Percentiles rank a stretch among this genome's conserved stretches.
Evolutionary conservation across 2,797 vertebrate genomes (phyloP).

Genomic region (Myripristis murdjan): DNA sequence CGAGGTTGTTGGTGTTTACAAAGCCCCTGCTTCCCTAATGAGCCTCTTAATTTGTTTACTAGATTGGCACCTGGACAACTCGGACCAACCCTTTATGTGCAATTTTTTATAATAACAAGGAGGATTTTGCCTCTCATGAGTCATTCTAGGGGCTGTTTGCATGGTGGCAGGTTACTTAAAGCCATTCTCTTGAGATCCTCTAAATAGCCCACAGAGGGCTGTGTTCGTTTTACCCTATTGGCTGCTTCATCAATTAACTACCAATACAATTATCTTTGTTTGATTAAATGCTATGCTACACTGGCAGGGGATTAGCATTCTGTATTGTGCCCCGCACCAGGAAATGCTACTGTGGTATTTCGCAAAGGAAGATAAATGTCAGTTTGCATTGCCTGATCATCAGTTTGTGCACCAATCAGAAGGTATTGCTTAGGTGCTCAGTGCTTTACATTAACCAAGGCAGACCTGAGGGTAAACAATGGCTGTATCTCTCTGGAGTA

Average conservation of each 20-base stretch:
- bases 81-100: constrained; percentile 61
- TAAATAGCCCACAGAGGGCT: constrained; percentile 70
- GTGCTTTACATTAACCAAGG: constrained; percentile 11
- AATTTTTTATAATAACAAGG: constrained; percentile 74
- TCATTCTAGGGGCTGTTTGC: constrained; percentile 40
- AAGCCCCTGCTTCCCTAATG: constrained; percentile 64
- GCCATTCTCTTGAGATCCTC: constrained; percentile 51
- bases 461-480: constrained; percentile 63
- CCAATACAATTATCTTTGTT: constrained; percentile 74
- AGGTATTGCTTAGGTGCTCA: constrained; percentile 45
- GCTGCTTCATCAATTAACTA: constrained; percentile 78
- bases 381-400: constrained; percentile 67
- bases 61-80: constrained; percentile 68
- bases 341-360: constrained; percentile 68
- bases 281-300: constrained; percentile 74
- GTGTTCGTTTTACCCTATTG: constrained; percentile 76
- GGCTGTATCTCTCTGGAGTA: constrained; percentile 42
- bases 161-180: constrained; percentile 51
- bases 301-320: constrained; percentile 65
- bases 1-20: constrained; percentile 61
- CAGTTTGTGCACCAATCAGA: constrained; percentile 64
- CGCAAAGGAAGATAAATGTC: constrained; percentile 76
- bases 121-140: constrained; percentile 66
- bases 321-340: constrained; percentile 37
- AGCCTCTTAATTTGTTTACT: constrained; percentile 66